These are phyloP conservation scores for Sparus aurata DNA, from an alignment of 2,797 vertebrate genomes.

Conservation along the genomic window DNA sequence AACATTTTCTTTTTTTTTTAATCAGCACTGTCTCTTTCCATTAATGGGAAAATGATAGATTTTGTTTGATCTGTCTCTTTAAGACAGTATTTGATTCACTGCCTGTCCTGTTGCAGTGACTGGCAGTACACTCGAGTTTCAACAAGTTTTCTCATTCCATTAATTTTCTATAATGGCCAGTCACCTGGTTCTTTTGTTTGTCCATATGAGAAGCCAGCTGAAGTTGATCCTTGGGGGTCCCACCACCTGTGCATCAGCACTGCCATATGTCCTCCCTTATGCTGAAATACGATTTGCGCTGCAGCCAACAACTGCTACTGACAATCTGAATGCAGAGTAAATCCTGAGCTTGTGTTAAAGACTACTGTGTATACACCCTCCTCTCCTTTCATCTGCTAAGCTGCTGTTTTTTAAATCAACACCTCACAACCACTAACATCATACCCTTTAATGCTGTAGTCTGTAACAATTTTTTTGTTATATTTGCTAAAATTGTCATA, in stretches of 20 bases:
- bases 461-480: too few relatives aligned
- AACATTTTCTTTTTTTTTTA: too few relatives aligned
- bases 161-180: constrained; percentile 21
- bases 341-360: constrained; percentile 27
- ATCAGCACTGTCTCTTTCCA: too few relatives aligned
- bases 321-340: background rate
- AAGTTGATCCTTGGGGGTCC: constrained; percentile 14
- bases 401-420: constrained; percentile 40
- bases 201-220: constrained; percentile 18
- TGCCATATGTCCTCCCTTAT: constrained; percentile 25
- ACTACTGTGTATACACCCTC: constrained; percentile 2
- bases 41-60: too few relatives aligned
- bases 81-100: background rate
- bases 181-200: constrained; percentile 13
- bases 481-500: too few relatives aligned
- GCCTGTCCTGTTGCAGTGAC: background rate
- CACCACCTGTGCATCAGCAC: constrained; percentile 5
- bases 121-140: background rate
- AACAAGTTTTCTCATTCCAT: background rate
- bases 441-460: constrained; percentile 15
- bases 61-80: too few relatives aligned
- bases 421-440: constrained; percentile 22
- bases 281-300: constrained; percentile 8
- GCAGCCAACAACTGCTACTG: constrained; percentile 11
- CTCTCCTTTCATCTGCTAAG: constrained; percentile 18